phyloP scores from a whole-genome alignment of 2,888 invertebrate species.

The Empis livida region DNA sequence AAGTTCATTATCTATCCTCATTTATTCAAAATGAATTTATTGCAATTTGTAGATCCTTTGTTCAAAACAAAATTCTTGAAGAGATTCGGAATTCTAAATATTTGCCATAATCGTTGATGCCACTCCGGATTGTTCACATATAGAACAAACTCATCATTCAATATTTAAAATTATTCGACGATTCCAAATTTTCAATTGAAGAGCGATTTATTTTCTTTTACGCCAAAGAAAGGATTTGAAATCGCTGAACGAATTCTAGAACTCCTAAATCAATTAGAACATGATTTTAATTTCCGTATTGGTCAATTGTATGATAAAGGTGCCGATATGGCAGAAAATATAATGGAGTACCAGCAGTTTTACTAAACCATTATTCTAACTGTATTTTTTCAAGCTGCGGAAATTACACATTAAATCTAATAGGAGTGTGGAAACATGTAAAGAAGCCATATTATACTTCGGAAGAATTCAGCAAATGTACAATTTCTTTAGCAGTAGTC shows the following conservation, averaged over 20 bases:
- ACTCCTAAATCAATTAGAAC: background rate
- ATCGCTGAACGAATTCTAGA: background rate
- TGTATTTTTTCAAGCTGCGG: slow-evolving; percentile 1
- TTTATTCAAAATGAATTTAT: slow-evolving; percentile 2
- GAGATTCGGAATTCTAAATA: background rate
- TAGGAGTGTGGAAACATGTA: slow-evolving; percentile 1
- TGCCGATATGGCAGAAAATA: slow-evolving; percentile 1
- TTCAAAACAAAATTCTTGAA: background rate
- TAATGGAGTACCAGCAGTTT: background rate
- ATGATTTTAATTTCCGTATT: background rate
- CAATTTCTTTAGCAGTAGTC: slow-evolving; percentile 1
- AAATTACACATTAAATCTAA: slow-evolving; percentile 3
- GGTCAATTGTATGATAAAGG: slow-evolving; percentile 7
- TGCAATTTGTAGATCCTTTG: background rate
- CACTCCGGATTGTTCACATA: no score
- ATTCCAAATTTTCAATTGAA: background rate
- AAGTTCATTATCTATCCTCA: slow-evolving; percentile 2
- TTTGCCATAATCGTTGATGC: no score
- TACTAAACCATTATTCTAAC: background rate
- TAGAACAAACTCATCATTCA: slow-evolving; percentile 2
- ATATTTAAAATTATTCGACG: background rate
- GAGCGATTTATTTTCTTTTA: background rate
- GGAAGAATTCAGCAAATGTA: slow-evolving; percentile 3
- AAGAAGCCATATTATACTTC: slow-evolving; percentile 1
- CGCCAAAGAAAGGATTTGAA: background rate